Base-by-base conservation (phyloP, 1,140 invertebrate genomes). In the Neoseiulus cucumeris region DNA sequence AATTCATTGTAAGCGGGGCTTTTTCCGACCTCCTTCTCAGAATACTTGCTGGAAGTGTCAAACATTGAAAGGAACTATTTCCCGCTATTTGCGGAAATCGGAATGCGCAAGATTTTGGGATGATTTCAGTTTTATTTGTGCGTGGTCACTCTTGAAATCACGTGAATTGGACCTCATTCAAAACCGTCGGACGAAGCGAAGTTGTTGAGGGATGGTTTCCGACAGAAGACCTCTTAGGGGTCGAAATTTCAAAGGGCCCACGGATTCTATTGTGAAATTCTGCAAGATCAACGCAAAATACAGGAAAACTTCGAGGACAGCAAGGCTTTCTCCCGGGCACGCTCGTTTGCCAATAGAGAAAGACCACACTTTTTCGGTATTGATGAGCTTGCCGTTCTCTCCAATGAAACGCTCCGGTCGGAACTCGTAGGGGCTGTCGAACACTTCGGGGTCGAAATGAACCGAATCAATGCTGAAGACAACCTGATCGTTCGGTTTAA, bases 291-390 rank as follows among this genome's bases (percentile, higher is more conserved):
- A 47, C 9, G 67, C 67, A 39, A 73, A 65, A 25, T 68, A 72
- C 14, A 72, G 45, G 42, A 73, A 73, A 2, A 73, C 41, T 18
- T 72, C 68, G 1, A 67, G 66, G 22, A 64, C 64, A 0, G 72
- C 73, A 9, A 72, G 68, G 1, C 45, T 42, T 69, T 73, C 72
- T 14, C 73, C 72, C 1, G 70, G 68, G 64, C 72, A 74, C 5
- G 25, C 39, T 20, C 73, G 64, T 42, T 68, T 68, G 18, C 72
- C 73, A 17, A 29, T 65, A 28, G 45, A 28, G 42, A 41, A 44
- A 4, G 42, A 4, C 64, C 25, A 30, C 5, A 64, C 33, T 9
- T 68, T 17, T 17, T 66, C 42, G 4, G 18, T 7, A n/a, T 65
- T 69, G 7, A 17, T 39, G 25, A 68, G 41, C 44, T 7, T 42